Evolutionary conservation across 2,797 vertebrate species (phyloP), one percentile per base, ranked within the genome.

Genomic region (Notolabrus celidotus): DNA sequence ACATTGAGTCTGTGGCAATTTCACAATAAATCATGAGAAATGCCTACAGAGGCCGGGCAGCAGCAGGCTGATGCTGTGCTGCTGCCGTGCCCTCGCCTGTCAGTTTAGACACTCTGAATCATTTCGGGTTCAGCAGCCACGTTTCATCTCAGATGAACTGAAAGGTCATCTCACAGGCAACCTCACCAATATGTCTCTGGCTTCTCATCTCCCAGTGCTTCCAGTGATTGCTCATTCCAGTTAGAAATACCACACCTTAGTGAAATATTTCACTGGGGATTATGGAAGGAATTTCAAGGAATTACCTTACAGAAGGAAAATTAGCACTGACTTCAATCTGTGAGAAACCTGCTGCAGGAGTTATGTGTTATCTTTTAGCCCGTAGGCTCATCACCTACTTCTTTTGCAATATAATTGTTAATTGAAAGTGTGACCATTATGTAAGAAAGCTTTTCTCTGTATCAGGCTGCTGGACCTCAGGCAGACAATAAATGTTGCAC

Each of bases 1-100:
- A 90, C 91, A 92, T 90, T 92, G 91, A 92, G 89, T 92, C 87
- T 78, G 76, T 87, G 86, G 91, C 89, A 92, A 93, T 93, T 92
- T 91, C 85, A 88, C 90, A 87, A 92, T 92, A 92, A 92, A 93
- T 93, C 89, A 91, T 56, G 68, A 85, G 86, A 79, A 84, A 80
- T 79, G 81, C 80, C 83, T 75, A 66, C 63, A 56, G 87, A 88
- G 84, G 83, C 84, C 47, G 38, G 55, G 79, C 81, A 79, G 85
- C 47, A 50, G 46, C 69, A 47, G 79, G 73, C 77, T 59, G 83
- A 77, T 42, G 76, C 86, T 84, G 64, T n/a, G 80, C 77, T 52
- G 45, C 55, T 41, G 74, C 84, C 49, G n/a, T 84, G 87, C 87
- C 84, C 85, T 89, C 87, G 62, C 71, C 91, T 86, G 89, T 91